Evolutionary conservation across 2,797 vertebrate species (phyloP), one percentile per base, ranked within the genome.

Genomic region (Dicrostonyx torquatus): DNA sequence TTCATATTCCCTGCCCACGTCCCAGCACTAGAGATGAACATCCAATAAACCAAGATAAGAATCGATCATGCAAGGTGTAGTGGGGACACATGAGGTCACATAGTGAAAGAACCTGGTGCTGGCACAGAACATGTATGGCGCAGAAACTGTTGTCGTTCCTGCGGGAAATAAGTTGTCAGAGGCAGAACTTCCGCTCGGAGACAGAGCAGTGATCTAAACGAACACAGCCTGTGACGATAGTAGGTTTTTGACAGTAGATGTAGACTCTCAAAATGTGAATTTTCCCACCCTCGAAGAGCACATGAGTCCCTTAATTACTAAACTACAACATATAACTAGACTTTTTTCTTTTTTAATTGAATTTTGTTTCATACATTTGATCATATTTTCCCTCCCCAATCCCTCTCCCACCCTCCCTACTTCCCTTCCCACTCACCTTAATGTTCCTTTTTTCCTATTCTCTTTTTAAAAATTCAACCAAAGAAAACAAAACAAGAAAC

Each of bases 221-320:
- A 60, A 14, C 29, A 68, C n/a, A 92, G 53, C 40, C 72, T 37
- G 70, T 70, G 78, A 83, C 45, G 43, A 79, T 11, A 37, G 9
- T 66, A 45, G 13, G 50, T 53, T 94, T 95, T 92, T 62, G n/a
- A 68, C 73, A 89, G 62, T 26, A 31, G 91, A 84, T 18, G 62
- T 77, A 82, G 53, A 12, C 73, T 72, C 91, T 60, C n/a, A 37
- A 34, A 12, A 88, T 15, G 62, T 80, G 68, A 53, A 12, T 90
- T 77, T 95, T 64, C 22, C 34, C 34, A 37, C 45, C 2, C 37
- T 31, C 2, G 26, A 43, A 15, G 55, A 43, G 1, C 7, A n/a
- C n/a, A n/a, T 72, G 50, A 91, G 14, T 79, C 12, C 22, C 40
- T 89, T 93, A 87, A 45, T 31, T 93, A 60, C n/a, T 77, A 72